These are phyloP conservation scores for Chelonoidis abingdonii DNA, from an alignment of 2,113 vertebrate genomes.

Conservation along the genomic window DNA sequence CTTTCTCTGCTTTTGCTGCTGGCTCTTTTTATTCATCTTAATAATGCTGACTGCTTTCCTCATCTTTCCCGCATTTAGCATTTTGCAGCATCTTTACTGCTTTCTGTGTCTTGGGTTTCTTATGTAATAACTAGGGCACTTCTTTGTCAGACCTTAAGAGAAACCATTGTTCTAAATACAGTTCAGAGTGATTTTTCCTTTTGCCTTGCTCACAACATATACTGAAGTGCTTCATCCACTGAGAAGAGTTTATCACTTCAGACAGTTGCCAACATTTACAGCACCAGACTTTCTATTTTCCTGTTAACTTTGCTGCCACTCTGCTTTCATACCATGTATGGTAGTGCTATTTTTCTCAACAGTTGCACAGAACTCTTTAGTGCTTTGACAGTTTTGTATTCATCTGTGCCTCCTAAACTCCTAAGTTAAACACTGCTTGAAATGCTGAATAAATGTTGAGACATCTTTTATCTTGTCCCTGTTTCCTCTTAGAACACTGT, in stretches of 20 bases:
- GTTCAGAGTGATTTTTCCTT: not conserved
- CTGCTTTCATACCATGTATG: not conserved
- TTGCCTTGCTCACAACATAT: not conserved
- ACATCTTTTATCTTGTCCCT: not conserved
- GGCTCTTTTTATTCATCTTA: not conserved
- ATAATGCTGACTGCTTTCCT: not conserved
- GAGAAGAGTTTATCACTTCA: not conserved
- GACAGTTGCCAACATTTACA: not conserved
- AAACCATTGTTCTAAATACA: not conserved
- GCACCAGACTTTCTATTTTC: not conserved
- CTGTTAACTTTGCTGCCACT: not conserved
- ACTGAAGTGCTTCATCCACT: not conserved
- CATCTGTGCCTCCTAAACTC: not conserved
- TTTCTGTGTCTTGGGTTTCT: not conserved
- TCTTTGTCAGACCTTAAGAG: not conserved
- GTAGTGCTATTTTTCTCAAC: not conserved
- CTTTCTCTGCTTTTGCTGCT: not conserved
- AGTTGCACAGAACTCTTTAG: not conserved
- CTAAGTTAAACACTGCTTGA: not conserved
- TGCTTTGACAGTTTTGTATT: slow-evolving; percentile 21
- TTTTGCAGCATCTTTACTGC: not conserved
- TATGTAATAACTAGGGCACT: not conserved
- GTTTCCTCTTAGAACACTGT: not conserved
- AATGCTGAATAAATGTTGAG: not conserved
- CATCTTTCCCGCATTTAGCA: not conserved